Base-by-base conservation (phyloP, 2,888 invertebrate species). In the Drosophila borborema region DNA sequence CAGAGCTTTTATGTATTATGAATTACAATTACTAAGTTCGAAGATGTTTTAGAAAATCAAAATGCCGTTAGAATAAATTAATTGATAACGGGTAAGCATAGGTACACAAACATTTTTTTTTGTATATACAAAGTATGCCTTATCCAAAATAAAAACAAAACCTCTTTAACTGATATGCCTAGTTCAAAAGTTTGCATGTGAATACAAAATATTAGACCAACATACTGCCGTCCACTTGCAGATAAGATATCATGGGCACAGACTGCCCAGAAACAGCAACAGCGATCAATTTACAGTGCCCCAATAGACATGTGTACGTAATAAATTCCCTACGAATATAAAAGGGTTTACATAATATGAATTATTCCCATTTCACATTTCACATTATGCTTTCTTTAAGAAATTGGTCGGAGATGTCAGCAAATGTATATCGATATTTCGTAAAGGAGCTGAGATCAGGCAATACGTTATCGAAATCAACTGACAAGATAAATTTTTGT, bases 161-260 rank as follows among this genome's bases (percentile, higher is more conserved):
- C 9, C 41, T 12, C 38, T 59, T 23, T 2, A 64, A 31, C 36
- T 70, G 74, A 76, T 74, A 58, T 28, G 55, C 16, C 38, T 16
- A 48, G 38, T 20, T 23, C 18, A 34, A 51, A 23, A 45, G 61
- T 60, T 56, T 45, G 72, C 59, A 51, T 74, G 49, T 63, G 58
- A 66, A 48, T 80, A 56, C 23, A 61, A 77, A 62, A 58, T 71
- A 66, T 64, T 72, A 43, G 60, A 14, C 59, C 51, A 45, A 55
- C 49, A 56, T 43, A 60, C 54, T 61, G 48, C 14, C 43, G 61
- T 36, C 45, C 63, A 74, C 36, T 64, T 53, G 23, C 14, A 62
- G 77, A 77, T 77, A 80, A 77, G 81, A 77, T 77, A 80, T 55
- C 49, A 49, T 3, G 23, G 20, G 61, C 16, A 61, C 34, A 46